These are phyloP conservation scores for Caenorhabditis becei DNA, from an alignment of 2,888 invertebrate genomes.

Conservation along the genomic window DNA sequence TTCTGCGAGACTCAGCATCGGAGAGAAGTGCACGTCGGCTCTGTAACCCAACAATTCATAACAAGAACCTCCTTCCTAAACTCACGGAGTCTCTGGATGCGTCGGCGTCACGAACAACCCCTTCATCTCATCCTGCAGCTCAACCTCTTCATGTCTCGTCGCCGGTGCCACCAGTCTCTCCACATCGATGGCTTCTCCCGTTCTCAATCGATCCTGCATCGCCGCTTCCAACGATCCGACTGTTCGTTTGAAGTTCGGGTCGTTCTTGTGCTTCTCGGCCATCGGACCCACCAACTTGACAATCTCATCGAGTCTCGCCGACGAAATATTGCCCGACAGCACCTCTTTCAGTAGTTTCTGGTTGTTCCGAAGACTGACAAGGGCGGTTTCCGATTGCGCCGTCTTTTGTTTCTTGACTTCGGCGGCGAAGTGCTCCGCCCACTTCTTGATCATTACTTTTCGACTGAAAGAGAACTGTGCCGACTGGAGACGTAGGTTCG, in stretches of 20 bases:
- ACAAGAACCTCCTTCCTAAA: not conserved
- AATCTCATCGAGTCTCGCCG: slow-evolving; percentile 3
- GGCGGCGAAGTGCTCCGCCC: slow-evolving; percentile 53
- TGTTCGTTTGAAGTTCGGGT: slow-evolving; percentile 6
- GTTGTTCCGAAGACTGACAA: slow-evolving; percentile 41
- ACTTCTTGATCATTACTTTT: slow-evolving; percentile 59
- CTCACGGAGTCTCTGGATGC: slow-evolving; percentile 6
- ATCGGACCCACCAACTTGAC: not conserved
- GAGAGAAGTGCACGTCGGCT: slow-evolving; percentile 18
- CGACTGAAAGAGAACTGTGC: slow-evolving; percentile 49
- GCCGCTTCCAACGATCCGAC: slow-evolving; percentile 18
- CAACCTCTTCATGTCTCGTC: slow-evolving; percentile 14
- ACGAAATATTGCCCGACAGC: not conserved
- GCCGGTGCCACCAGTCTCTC: slow-evolving; percentile 1
- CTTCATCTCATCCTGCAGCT: not conserved
- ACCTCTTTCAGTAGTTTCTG: not conserved
- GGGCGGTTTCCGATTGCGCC: slow-evolving; percentile 23
- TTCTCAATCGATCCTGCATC: not conserved
- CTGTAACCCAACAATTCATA: slow-evolving; percentile 12
- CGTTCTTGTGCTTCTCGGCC: slow-evolving; percentile 18
- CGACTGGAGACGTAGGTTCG: slow-evolving; percentile 38
- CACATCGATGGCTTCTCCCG: not conserved
- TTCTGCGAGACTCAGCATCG: slow-evolving; percentile 57
- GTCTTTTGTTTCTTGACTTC: slow-evolving; percentile 44
- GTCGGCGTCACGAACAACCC: slow-evolving; percentile 44